A percentile compares a stretch with the other conserved stretches of the same genome.
phyloP scores from a whole-genome alignment of 30 jellyfish, hydroid and myxozoan species.

The Chironex yamaguchii region DNA sequence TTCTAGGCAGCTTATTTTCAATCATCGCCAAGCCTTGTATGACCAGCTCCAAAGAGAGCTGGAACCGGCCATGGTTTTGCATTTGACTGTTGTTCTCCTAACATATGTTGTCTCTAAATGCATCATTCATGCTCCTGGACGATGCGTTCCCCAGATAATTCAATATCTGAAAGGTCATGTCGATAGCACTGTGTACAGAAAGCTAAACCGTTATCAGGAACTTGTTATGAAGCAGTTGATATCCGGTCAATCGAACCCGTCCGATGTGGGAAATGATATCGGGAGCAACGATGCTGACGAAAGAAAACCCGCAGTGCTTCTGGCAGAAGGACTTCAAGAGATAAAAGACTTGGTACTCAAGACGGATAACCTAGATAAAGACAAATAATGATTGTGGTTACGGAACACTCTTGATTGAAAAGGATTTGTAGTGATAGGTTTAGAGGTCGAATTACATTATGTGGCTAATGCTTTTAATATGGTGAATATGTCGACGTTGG shows the following conservation, averaged over 20 bases:
- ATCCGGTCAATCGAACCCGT: neutral
- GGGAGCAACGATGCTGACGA: conserved; percentile 15
- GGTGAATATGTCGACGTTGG: too few species aligned
- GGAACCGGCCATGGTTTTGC: conserved; percentile 95
- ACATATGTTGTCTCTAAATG: conserved; percentile 60
- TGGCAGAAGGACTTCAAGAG: conserved; percentile 66
- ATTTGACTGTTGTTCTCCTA: conserved; percentile 66
- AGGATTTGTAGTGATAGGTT: too few species aligned
- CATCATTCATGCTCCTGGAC: conserved; percentile 90
- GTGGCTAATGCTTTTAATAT: too few species aligned
- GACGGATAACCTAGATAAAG: conserved; percentile 38
- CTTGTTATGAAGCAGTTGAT: conserved; percentile 75
- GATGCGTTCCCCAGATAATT: conserved; percentile 85
- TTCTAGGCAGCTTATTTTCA: conserved; percentile 82
- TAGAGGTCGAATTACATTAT: too few species aligned
- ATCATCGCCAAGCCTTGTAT: conserved; percentile 82
- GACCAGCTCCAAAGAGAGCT: conserved; percentile 82
- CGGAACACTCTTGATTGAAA: too few species aligned
- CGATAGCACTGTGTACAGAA: conserved; percentile 48
- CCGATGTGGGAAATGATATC: neutral
- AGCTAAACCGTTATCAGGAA: conserved; percentile 72
- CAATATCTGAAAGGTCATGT: conserved; percentile 53
- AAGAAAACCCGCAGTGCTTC: conserved; percentile 20
- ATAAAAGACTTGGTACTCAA: conserved; percentile 54
- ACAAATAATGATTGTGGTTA: too few species aligned